Evolutionary conservation across 2,888 invertebrate genomes (phyloP).

Genomic region (Fragum whitleyi): DNA sequence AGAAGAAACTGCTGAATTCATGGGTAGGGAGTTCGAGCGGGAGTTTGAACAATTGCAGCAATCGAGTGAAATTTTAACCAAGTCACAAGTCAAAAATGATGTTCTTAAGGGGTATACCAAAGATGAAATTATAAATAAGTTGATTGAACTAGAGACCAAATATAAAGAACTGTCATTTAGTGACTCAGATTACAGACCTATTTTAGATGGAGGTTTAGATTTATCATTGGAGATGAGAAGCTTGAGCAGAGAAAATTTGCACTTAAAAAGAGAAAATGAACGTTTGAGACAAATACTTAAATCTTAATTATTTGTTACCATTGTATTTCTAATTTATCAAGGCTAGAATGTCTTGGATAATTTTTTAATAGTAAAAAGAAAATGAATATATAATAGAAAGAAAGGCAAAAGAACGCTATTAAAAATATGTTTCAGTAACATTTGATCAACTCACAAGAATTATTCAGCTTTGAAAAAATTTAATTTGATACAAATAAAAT

Average conservation of each 20-base stretch:
- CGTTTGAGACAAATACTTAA: constrained; percentile 39
- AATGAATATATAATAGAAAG: no score
- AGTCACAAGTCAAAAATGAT: neutral
- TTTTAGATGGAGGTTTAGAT: neutral
- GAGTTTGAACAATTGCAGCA: constrained; percentile 39
- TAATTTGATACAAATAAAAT: no score
- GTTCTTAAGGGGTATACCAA: constrained; percentile 13
- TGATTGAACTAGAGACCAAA: constrained; percentile 30
- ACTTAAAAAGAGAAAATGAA: constrained; percentile 61
- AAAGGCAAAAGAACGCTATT: no score
- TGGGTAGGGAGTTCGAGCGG: constrained; percentile 58
- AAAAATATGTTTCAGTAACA: no score
- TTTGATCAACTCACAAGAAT: no score
- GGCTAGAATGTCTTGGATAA: no score
- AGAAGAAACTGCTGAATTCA: constrained; percentile 47
- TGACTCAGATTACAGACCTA: neutral
- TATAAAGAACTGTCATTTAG: neutral
- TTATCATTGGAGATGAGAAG: constrained; percentile 33
- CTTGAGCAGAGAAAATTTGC: constrained; percentile 52
- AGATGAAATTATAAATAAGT: constrained; percentile 33
- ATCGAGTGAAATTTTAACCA: constrained; percentile 4
- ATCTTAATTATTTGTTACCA: no score
- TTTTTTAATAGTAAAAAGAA: no score
- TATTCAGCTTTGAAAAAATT: no score
- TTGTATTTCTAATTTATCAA: no score